These are phyloP conservation scores for Gambusia holbrooki DNA, from an alignment of 2,113 vertebrate species.

Conservation along the genomic window DNA sequence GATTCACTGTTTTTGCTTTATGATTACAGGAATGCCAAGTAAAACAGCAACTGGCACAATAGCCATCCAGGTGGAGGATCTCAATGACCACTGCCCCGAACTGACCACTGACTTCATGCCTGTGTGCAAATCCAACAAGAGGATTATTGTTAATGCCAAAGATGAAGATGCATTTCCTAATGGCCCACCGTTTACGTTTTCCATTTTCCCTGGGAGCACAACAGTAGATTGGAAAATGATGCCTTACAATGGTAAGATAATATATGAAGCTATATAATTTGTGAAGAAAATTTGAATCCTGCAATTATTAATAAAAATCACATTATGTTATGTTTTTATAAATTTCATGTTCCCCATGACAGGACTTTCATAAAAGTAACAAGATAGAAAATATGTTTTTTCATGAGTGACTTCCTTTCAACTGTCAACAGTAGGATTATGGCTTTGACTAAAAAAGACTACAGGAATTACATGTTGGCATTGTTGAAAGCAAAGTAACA, in stretches of 20 bases:
- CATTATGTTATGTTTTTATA: too few species aligned
- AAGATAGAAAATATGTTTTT: too few species aligned
- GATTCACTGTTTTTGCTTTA: constrained; percentile 7
- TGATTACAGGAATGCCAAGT: constrained; percentile 61
- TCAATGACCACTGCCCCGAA: constrained; percentile 90
- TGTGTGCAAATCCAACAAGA: constrained; percentile 75
- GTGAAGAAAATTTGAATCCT: neutral
- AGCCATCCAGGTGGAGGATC: constrained; percentile 84
- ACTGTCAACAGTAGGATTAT: too few species aligned
- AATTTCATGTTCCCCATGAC: too few species aligned
- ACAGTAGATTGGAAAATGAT: constrained; percentile 83
- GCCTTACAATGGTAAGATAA: constrained; percentile 81
- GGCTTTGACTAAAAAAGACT: too few species aligned
- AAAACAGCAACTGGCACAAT: constrained; percentile 91
- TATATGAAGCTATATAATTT: neutral
- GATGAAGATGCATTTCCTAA: constrained; percentile 85
- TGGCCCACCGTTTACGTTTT: constrained; percentile 84
- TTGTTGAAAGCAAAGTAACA: too few species aligned
- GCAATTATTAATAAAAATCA: too few species aligned
- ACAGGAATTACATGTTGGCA: too few species aligned
- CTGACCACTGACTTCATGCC: constrained; percentile 70
- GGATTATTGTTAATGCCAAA: constrained; percentile 80
- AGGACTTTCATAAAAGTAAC: too few species aligned
- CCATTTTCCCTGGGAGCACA: constrained; percentile 79
- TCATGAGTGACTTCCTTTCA: too few species aligned